Base-by-base conservation (phyloP, 1,140 invertebrate species). In the Saccostrea glomerata region DNA sequence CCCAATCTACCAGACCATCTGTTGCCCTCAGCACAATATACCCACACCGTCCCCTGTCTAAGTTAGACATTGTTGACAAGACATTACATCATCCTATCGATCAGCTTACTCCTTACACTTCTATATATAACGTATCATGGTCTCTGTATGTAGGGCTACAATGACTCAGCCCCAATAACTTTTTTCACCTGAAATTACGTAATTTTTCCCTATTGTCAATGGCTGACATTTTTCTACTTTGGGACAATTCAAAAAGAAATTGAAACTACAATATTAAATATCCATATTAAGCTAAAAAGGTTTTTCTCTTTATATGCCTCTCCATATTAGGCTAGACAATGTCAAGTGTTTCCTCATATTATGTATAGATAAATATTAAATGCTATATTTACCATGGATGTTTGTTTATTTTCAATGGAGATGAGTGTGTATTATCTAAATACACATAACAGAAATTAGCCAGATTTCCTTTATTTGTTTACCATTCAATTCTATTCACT, bases 1-100 rank as follows among this genome's bases (percentile, higher is more conserved):
- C 25, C 30, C 13, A 11, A 77, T 30, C 70, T 30, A 12, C 4
- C 30, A 17, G 70, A 36, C 70, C 70, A 77, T 77, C 70, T 77
- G 70, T 77, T 77, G 70, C 70, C 70, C 1, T 36, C 70, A 77
- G 70, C 70, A 77, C 70, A 77, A 77, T 77, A 30, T 77, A 77
- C 25, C 25, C 7, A 13, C 25, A 77, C 70, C 11, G 7, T 11
- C 25, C 13, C 23, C 23, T 15, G 25, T 30, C 70, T 30, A 77
- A 20, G 25, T 23, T 36, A 77, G 25, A 77, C 15, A 77, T 4
- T 77, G 70, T 7, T 77, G 70, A 77, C 70, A 77, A 25, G 25
- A 9, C 25, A 36, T 77, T 77, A 77, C 70, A 77, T 77, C 70
- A 77, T 25, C 15, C 70, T 30, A 77, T 77, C 12, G 70, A 77